A percentile compares a stretch with the other conserved stretches of the same genome.
phyloP scores from a whole-genome alignment of 2,797 vertebrate species.

The Austrolebias charrua region DNA sequence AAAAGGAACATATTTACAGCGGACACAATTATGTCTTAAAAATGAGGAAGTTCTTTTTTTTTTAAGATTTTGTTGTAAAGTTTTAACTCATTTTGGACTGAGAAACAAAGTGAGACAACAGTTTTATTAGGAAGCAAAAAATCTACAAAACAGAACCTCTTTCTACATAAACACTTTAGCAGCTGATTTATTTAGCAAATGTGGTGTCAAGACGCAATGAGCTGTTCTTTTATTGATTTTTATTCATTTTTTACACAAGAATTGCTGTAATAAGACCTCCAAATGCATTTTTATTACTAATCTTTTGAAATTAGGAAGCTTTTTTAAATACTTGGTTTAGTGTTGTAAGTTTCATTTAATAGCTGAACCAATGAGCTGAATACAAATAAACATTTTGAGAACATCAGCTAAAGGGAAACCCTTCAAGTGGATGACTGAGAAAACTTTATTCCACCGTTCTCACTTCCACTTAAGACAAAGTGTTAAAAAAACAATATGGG shows the following conservation, averaged over 20 bases:
- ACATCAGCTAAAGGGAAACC: background rate
- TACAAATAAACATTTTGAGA: background rate
- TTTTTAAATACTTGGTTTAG: too few relatives aligned
- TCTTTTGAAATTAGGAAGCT: background rate
- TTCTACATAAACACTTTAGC: slow-evolving; percentile 57
- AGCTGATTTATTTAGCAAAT: slow-evolving; percentile 51
- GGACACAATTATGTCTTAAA: slow-evolving; percentile 12
- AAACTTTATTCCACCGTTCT: too few relatives aligned
- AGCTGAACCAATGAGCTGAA: slow-evolving; percentile 3
- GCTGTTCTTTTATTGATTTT: slow-evolving; percentile 3
- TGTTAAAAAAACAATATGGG: too few relatives aligned
- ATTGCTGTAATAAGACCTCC: background rate
- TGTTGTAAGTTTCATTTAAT: background rate
- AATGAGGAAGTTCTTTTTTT: background rate
- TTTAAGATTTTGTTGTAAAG: slow-evolving; percentile 23
- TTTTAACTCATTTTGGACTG: slow-evolving; percentile 33
- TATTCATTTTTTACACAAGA: too few relatives aligned
- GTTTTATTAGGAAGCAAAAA: slow-evolving; percentile 42
- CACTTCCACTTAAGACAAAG: too few relatives aligned
- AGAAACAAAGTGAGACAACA: slow-evolving; percentile 44
- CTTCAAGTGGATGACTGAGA: too few relatives aligned
- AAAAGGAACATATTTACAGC: slow-evolving; percentile 24
- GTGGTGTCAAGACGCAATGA: slow-evolving; percentile 44
- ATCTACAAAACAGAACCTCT: slow-evolving; percentile 51
- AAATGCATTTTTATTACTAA: background rate